phyloP scores from a whole-genome alignment of 2,888 invertebrate species.

The Syrphus vitripennis region DNA sequence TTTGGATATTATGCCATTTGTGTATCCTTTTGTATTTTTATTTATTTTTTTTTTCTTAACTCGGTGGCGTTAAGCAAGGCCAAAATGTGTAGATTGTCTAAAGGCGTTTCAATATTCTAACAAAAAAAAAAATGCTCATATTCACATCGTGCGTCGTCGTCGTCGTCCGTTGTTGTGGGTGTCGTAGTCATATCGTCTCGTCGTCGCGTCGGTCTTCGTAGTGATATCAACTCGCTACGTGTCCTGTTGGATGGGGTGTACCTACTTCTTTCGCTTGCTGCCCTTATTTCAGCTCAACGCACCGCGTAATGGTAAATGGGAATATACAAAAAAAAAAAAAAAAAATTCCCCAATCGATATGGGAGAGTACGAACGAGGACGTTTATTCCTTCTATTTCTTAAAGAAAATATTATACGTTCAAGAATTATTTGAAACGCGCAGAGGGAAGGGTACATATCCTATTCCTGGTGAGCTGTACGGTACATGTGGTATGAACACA shows the following conservation, averaged over 20 bases:
- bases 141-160: background rate
- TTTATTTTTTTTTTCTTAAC: conserved; percentile 8
- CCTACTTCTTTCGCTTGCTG: conserved; percentile 39
- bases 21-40: conserved; percentile 27
- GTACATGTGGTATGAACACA: conserved; percentile 25
- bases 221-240: background rate
- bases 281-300: conserved; percentile 61
- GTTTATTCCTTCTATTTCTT: conserved; percentile 63
- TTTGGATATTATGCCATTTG: conserved; percentile 45
- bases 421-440: conserved; percentile 15
- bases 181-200: background rate
- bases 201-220: background rate
- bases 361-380: conserved; percentile 31
- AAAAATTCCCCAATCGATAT: conserved; percentile 67
- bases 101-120: conserved; percentile 70
- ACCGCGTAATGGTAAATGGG: conserved; percentile 67
- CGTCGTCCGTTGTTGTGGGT: background rate
- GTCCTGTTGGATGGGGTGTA: conserved; percentile 38
- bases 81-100: conserved; percentile 59
- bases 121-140: conserved; percentile 48
- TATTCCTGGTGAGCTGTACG: background rate
- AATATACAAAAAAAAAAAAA: background rate
- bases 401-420: conserved; percentile 67
- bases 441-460: background rate
- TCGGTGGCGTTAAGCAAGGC: conserved; percentile 28